Percentiles rank a stretch among this genome's conserved stretches.
phyloP scores from a whole-genome alignment of 1,140 invertebrate species.

The Dendroctonus ponderosae region DNA sequence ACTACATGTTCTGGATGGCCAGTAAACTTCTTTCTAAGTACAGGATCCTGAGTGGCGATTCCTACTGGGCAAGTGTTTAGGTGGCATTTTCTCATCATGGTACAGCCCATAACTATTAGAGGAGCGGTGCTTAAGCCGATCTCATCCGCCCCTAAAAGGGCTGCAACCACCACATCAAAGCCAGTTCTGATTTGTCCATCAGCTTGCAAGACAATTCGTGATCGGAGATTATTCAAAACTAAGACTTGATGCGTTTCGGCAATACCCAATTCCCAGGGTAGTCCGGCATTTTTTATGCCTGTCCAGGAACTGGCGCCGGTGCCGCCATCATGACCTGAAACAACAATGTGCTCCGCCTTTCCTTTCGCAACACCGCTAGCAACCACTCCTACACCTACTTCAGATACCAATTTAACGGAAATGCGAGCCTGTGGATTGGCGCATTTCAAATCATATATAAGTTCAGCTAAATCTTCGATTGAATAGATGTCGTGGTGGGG shows the following conservation, averaged over 20 bases:
- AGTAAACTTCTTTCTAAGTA: conserved; percentile 92
- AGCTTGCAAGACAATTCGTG: conserved; percentile 91
- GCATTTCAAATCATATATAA: conserved; percentile 98
- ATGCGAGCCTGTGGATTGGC: conserved; percentile 94
- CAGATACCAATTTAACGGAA: conserved; percentile 97
- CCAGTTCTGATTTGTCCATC: conserved; percentile 92
- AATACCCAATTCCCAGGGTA: conserved; percentile 97
- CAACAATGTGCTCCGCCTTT: conserved; percentile 97
- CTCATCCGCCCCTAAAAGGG: conserved; percentile 94
- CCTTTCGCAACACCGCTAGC: conserved; percentile 98
- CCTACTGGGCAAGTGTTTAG: conserved; percentile 99
- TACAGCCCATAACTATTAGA: conserved; percentile 95
- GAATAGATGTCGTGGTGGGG: conserved; percentile 99
- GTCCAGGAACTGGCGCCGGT: conserved; percentile 98
- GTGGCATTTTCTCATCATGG: conserved; percentile 99
- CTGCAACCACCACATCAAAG: conserved; percentile 96
- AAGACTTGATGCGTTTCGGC: conserved; percentile 97
- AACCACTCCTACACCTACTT: conserved; percentile 97
- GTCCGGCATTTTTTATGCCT: conserved; percentile 89
- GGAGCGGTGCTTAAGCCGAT: conserved; percentile 99
- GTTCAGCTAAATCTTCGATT: conserved; percentile 97
- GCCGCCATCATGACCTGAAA: conserved; percentile 97
- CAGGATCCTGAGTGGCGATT: conserved; percentile 96
- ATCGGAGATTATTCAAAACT: conserved; percentile 92
- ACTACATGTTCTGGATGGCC: conserved; percentile 97